phyloP scores from a whole-genome alignment of 2,888 invertebrate species.

The Notodonta dromedarius region DNA sequence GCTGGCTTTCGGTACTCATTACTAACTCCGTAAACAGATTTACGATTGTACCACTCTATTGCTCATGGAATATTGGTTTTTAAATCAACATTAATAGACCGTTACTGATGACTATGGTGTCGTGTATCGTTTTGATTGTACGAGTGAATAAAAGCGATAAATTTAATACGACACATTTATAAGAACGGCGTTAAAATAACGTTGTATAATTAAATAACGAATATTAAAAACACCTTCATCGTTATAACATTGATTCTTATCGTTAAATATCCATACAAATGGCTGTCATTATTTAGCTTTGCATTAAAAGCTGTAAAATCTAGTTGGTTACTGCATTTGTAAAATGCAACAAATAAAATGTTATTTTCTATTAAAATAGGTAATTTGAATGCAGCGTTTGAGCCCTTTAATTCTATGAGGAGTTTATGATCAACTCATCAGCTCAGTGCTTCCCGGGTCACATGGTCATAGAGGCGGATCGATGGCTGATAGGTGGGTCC shows the following conservation, averaged over 20 bases:
- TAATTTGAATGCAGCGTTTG: not conserved
- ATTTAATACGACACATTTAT: not conserved
- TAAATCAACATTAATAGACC: not conserved
- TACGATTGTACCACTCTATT: constrained; percentile 1
- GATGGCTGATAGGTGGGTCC: constrained; percentile 49
- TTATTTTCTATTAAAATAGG: no score
- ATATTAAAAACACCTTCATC: no score
- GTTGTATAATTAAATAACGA: no score
- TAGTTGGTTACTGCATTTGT: not conserved
- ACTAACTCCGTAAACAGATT: not conserved
- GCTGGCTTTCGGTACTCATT: not conserved
- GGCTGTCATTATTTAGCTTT: no score
- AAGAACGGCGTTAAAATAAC: not conserved
- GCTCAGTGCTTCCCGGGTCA: constrained; percentile 46
- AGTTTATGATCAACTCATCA: not conserved
- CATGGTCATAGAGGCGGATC: constrained; percentile 44
- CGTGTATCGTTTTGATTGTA: not conserved
- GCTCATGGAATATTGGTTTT: not conserved
- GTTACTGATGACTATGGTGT: not conserved
- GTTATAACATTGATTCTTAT: no score
- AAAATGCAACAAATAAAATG: not conserved
- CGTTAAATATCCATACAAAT: no score
- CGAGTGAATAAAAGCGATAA: not conserved
- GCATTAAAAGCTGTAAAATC: not conserved
- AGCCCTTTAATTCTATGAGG: not conserved